Base-by-base conservation (phyloP, 2,113 vertebrate species). In the Isichthys henryi region DNA sequence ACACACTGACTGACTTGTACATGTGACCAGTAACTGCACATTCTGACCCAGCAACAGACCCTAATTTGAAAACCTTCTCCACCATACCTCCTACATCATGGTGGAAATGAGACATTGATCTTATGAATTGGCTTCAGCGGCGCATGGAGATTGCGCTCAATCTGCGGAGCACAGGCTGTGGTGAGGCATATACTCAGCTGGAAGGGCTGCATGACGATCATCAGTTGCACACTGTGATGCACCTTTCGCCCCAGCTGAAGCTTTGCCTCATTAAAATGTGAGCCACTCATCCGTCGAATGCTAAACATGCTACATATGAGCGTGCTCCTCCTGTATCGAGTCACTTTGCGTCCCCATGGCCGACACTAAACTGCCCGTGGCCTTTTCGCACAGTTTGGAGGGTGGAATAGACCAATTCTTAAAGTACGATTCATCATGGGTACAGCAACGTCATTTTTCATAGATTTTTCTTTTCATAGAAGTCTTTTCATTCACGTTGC, bases 181-280 rank as follows among this genome's bases (percentile, higher is more conserved):
- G 45, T 5, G 66, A 86, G 52, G 53, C 83, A 89, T 86, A 74
- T 86, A 53, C 58, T 50, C 21, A 1, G 19, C 83, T 56, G 53
- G 43, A 43, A 58, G 89, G 83, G 56, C 39, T 86, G 17, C 31
- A 45, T 21, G 48, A 49, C 17, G 56, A 77, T 31, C 83, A 86
- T 89, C 83, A 66, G 56, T 52, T 56, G 70, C 43, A 74, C 56
- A 87, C 56, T 49, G 70, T 17, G 19, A 83, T 70, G 31, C 88
- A 80, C 45, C 9, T 52, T 49, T 50, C 52, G 17, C 27, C 53
- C 83, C 83, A 3, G 46, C 50, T 50, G 45, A 58, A 85, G 50
- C 27, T 7, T 66, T 13, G 17, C 62, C 82, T 77, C 46, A 52
- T 87, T 86, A 90, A 89, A 86, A 86, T 31, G 52, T 13, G 86